Evolutionary conservation across 2,797 vertebrate genomes (phyloP).

Genomic region (Trachurus trachurus): DNA sequence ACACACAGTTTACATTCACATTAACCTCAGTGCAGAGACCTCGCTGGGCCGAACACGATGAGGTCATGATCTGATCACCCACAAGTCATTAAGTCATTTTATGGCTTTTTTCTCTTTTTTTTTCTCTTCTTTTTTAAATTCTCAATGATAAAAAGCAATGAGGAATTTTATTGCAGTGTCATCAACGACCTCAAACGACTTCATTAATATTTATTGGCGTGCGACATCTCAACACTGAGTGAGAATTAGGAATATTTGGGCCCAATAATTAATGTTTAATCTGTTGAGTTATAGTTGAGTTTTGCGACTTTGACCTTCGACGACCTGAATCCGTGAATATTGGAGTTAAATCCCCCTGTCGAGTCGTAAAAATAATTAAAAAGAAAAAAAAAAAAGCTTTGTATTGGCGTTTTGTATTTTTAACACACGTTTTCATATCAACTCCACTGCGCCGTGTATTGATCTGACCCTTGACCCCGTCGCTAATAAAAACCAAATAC

Average conservation of each 20-base stretch:
- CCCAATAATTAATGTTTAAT: no score
- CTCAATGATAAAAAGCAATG: slow-evolving; percentile 49
- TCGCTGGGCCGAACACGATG: slow-evolving; percentile 45
- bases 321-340: no score
- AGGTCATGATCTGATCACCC: slow-evolving; percentile 64
- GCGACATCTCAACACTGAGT: not conserved
- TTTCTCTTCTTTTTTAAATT: slow-evolving; percentile 22
- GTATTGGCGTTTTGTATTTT: no score
- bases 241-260: no score
- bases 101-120: slow-evolving; percentile 21
- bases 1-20: slow-evolving; percentile 66
- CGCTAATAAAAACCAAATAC: slow-evolving; percentile 21
- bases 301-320: no score
- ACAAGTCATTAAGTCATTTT: slow-evolving; percentile 40
- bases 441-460: not conserved
- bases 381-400: no score
- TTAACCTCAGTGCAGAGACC: slow-evolving; percentile 64
- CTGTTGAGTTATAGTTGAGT: no score
- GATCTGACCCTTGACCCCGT: slow-evolving; percentile 43
- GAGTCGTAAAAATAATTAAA: no score
- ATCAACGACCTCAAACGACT: slow-evolving; percentile 25
- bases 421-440: no score
- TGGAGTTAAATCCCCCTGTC: no score
- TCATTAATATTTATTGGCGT: slow-evolving; percentile 38
- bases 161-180: slow-evolving; percentile 41